Evolutionary conservation across 2,888 invertebrate genomes (phyloP).

Genomic region (Drosophila helvetica): DNA sequence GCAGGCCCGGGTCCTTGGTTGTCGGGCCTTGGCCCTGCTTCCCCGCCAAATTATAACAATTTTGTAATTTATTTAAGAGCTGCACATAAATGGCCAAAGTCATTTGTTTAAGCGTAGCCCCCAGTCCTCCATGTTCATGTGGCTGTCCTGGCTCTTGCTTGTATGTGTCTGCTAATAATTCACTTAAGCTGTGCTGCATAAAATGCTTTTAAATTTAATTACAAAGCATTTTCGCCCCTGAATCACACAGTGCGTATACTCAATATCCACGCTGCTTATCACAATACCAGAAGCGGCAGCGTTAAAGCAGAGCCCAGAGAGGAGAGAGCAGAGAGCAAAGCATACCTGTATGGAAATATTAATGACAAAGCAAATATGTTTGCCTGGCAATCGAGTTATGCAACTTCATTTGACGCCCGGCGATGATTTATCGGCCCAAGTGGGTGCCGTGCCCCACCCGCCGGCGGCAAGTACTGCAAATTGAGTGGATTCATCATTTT

Average conservation of each 20-base stretch:
- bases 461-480: constrained; percentile 24
- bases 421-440: constrained; percentile 50
- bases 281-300: background rate
- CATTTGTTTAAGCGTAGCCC: constrained; percentile 52
- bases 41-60: constrained; percentile 76
- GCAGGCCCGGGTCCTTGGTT: constrained; percentile 15
- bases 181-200: constrained; percentile 39
- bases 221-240: constrained; percentile 42
- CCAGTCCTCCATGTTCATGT: background rate
- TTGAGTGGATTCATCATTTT: constrained; percentile 59
- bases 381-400: constrained; percentile 49
- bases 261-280: constrained; percentile 22
- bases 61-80: constrained; percentile 80
- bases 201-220: constrained; percentile 65
- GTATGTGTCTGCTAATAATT: constrained; percentile 49
- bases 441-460: constrained; percentile 1
- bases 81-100: constrained; percentile 73
- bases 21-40: constrained; percentile 41
- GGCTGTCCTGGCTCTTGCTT: constrained; percentile 40
- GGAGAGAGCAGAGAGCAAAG: background rate
- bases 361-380: constrained; percentile 65
- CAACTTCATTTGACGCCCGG: constrained; percentile 43
- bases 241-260: constrained; percentile 22
- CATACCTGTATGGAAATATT: constrained; percentile 42
- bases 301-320: background rate